Conservation (phyloP, 2,113 vertebrate species). For the Epinephelus moara region DNA sequence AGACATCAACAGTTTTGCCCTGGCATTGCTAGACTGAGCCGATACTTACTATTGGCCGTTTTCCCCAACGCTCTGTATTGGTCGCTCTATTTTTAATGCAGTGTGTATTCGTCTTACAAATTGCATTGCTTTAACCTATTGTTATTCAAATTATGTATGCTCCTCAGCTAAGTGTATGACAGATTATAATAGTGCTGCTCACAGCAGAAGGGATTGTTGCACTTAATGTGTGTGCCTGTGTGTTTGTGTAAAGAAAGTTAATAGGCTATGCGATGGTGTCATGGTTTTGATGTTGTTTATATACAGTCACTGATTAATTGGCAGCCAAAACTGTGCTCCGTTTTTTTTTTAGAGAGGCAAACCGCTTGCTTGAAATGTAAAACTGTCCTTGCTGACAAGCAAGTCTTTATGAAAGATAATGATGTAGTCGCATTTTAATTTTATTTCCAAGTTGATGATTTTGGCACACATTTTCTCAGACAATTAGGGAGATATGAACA, state of each 20-base stretch:
- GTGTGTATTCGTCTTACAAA: slow-evolving; percentile 54
- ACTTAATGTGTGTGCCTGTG: slow-evolving; percentile 38
- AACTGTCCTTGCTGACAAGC: slow-evolving; percentile 43
- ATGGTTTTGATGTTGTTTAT: slow-evolving; percentile 65
- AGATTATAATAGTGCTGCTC: slow-evolving; percentile 70
- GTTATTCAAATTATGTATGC: slow-evolving; percentile 74
- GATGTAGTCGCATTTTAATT: slow-evolving; percentile 34
- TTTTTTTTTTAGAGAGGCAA: slow-evolving; percentile 34
- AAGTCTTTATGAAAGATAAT: slow-evolving; percentile 48
- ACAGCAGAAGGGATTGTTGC: slow-evolving; percentile 62
- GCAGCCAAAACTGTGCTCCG: slow-evolving; percentile 15
- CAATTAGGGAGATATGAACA: slow-evolving; percentile 30
- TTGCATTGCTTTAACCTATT: slow-evolving; percentile 73
- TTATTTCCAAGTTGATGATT: slow-evolving; percentile 48
- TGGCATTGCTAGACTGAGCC: slow-evolving; percentile 40
- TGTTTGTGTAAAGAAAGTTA: slow-evolving; percentile 49
- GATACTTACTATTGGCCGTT: slow-evolving; percentile 11
- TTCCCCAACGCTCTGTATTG: slow-evolving; percentile 16
- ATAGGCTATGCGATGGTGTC: slow-evolving; percentile 59
- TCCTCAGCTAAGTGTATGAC: slow-evolving; percentile 69
- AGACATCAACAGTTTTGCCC: slow-evolving; percentile 57
- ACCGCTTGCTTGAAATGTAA: slow-evolving; percentile 49
- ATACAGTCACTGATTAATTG: slow-evolving; percentile 64
- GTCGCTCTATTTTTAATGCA: slow-evolving; percentile 45
- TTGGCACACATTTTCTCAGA: slow-evolving; percentile 46